Evolutionary conservation across 2,113 vertebrate genomes (phyloP).

Genomic region (Sorex fumeus): DNA sequence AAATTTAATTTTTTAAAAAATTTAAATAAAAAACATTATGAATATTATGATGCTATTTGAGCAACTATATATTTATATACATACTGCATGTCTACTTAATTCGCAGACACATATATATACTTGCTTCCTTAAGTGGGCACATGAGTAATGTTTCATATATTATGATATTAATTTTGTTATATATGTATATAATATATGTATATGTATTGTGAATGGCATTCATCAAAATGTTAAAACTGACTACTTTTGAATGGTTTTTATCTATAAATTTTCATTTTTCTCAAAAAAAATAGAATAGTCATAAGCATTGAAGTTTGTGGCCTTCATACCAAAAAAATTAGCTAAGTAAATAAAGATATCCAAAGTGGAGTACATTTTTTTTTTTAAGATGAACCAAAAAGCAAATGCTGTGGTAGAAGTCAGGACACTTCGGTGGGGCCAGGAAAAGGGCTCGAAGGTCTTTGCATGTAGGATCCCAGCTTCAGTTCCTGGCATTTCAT

Average conservation of each 20-base stretch:
- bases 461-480: too few species aligned
- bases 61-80: neutral
- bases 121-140: neutral
- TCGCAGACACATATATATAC: neutral
- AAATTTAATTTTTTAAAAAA: too few species aligned
- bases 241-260: neutral
- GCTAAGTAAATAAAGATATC: neutral
- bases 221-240: conserved; percentile 18
- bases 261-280: conserved; percentile 39
- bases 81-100: neutral
- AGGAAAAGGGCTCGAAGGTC: too few species aligned
- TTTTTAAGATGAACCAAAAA: neutral
- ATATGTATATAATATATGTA: neutral
- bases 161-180: neutral
- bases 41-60: conserved; percentile 4
- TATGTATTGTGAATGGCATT: neutral
- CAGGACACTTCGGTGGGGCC: neutral
- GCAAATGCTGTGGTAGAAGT: neutral
- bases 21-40: neutral
- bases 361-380: neutral
- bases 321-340: too few species aligned
- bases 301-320: too few species aligned
- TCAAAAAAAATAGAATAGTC: neutral
- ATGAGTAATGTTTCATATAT: neutral
- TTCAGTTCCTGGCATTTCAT: too few species aligned